A percentile compares a stretch with the other conserved stretches of the same genome.
Evolutionary conservation across 1,140 invertebrate species (phyloP).

Genomic region (Coptotermes formosanus): DNA sequence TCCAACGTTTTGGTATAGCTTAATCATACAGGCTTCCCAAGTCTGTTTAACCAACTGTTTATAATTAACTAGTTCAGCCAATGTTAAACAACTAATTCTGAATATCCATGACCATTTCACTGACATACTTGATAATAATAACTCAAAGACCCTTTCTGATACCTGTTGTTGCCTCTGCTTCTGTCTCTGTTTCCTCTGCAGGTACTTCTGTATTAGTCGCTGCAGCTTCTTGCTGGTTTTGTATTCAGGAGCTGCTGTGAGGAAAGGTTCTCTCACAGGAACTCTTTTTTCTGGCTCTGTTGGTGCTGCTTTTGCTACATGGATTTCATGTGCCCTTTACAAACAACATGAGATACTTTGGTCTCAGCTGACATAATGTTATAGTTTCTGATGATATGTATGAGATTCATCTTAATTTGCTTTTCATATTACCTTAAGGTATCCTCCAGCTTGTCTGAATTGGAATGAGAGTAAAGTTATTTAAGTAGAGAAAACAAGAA

Average conservation of each 20-base stretch:
- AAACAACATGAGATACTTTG: background rate
- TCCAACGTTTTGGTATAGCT: no score
- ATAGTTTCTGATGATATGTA: background rate
- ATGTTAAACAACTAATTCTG: no score
- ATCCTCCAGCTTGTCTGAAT: conserved; percentile 5
- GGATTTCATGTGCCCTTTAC: background rate
- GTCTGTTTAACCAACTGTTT: no score
- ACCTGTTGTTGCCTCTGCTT: background rate
- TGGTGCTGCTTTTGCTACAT: background rate
- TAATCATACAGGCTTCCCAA: no score
- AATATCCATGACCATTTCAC: no score
- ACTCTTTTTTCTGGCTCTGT: background rate
- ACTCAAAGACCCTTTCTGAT: background rate
- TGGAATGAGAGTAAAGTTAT: background rate
- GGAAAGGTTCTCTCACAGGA: background rate
- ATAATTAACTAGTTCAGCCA: no score
- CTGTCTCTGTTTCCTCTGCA: background rate
- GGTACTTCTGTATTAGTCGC: background rate
- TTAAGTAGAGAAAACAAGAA: background rate
- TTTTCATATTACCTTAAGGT: background rate
- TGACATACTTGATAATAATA: no score
- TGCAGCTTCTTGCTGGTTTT: conserved; percentile 6
- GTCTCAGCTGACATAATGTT: no score
- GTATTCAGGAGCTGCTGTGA: background rate
- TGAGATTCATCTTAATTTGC: background rate